phyloP scores from a whole-genome alignment of 2,888 invertebrate genomes.

The Epistrophe grossulariae region DNA sequence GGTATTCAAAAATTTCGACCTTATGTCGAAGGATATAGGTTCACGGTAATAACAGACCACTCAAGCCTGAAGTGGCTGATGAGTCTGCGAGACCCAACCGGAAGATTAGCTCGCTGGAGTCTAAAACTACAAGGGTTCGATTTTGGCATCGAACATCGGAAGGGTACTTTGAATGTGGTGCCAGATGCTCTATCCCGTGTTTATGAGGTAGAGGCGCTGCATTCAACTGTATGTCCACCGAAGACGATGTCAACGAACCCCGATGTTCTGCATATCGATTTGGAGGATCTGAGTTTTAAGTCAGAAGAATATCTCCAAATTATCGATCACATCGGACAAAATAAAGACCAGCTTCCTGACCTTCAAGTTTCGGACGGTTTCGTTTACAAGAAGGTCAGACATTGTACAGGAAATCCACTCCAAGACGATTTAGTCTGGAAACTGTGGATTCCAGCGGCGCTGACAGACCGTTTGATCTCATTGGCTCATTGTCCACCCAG shows the following conservation, averaged over 20 bases:
- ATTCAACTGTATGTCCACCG: background rate
- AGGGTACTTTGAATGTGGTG: background rate
- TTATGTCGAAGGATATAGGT: background rate
- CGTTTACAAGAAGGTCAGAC: constrained; percentile 1
- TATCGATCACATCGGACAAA: background rate
- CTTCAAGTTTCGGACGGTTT: background rate
- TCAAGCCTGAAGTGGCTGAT: constrained; percentile 2
- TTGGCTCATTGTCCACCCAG: constrained; percentile 17
- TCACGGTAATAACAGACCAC: background rate
- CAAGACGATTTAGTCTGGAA: constrained; percentile 25
- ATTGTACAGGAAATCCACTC: background rate
- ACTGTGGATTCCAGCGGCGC: constrained; percentile 12
- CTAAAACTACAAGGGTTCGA: constrained; percentile 2
- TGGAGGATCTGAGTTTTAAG: background rate
- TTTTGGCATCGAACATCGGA: constrained; percentile 4
- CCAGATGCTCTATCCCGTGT: constrained; percentile 8
- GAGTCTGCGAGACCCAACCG: constrained; percentile 6
- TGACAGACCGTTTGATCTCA: background rate
- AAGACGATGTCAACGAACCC: background rate
- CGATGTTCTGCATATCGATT: constrained; percentile 8
- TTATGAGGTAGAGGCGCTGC: background rate
- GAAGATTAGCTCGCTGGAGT: constrained; percentile 5
- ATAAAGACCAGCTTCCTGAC: constrained; percentile 8
- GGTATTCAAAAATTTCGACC: background rate
- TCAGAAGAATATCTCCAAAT: background rate